Evolutionary conservation across 23 tunicate genomes (phyloP).

Genomic region (Aplidium turbinatum): DNA sequence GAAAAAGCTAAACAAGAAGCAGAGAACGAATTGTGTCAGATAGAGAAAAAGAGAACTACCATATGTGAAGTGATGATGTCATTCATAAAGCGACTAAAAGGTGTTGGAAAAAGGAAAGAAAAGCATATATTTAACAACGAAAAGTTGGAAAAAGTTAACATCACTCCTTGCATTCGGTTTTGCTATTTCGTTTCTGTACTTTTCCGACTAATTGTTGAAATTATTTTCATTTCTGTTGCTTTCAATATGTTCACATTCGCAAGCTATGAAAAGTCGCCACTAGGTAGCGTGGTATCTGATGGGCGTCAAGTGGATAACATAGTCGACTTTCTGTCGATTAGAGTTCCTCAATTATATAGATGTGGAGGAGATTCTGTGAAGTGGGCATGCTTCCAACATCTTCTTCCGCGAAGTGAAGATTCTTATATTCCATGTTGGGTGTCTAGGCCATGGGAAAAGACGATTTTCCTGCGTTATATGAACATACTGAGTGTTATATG

Average conservation of each 20-base stretch:
- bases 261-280: slow-evolving; percentile 30
- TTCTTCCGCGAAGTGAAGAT: slow-evolving; percentile 52
- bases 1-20: slow-evolving; percentile 51
- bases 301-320: slow-evolving; percentile 36
- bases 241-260: slow-evolving; percentile 71
- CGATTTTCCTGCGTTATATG: slow-evolving; percentile 89
- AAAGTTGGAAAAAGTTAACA: slow-evolving; percentile 29
- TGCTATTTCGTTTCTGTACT: slow-evolving; percentile 61
- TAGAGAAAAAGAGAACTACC: slow-evolving; percentile 1
- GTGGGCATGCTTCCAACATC: slow-evolving; percentile 86
- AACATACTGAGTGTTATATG: slow-evolving; percentile 72
- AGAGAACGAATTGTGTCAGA: neutral
- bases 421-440: slow-evolving; percentile 97
- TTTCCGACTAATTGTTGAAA: slow-evolving; percentile 43
- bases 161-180: slow-evolving; percentile 43
- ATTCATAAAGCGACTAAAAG: slow-evolving; percentile 29
- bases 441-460: slow-evolving; percentile 95
- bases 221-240: slow-evolving; percentile 56
- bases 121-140: slow-evolving; percentile 35
- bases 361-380: slow-evolving; percentile 65
- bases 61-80: slow-evolving; percentile 34
- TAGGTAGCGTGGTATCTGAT: slow-evolving; percentile 45
- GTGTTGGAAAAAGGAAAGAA: slow-evolving; percentile 50
- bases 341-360: slow-evolving; percentile 75
- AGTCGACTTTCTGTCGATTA: slow-evolving; percentile 58